Conservation (phyloP, 1,140 invertebrate species). For the Megalonaias nervosa region DNA sequence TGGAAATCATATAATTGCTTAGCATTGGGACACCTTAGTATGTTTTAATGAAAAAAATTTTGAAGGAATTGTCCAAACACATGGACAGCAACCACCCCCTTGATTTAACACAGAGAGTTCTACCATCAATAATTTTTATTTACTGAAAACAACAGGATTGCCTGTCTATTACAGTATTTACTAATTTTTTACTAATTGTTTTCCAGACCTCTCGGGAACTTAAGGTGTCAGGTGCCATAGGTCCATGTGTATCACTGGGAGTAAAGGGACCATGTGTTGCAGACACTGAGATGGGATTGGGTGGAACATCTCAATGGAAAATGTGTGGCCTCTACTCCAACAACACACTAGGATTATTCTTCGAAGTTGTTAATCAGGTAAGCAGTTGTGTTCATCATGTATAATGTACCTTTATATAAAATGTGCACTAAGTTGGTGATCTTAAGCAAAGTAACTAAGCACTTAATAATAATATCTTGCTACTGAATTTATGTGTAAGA, state of each 20-base stretch:
- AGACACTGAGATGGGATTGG: constrained; percentile 95
- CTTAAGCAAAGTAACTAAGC: background rate
- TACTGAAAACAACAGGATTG: background rate
- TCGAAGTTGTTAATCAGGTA: constrained; percentile 95
- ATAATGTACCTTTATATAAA: no score
- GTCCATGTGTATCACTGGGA: constrained; percentile 94
- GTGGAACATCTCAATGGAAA: constrained; percentile 99
- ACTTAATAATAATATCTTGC: no score
- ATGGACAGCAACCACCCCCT: background rate
- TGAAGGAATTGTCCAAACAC: no score
- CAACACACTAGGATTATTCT: constrained; percentile 94
- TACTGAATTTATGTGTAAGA: no score
- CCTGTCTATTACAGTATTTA: background rate
- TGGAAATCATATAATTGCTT: no score
- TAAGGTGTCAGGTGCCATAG: constrained; percentile 93
- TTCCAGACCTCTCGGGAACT: constrained; percentile 77
- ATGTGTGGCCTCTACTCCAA: constrained; percentile 95
- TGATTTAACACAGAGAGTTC: background rate
- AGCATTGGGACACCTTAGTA: no score
- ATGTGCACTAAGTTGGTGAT: background rate
- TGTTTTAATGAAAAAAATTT: no score
- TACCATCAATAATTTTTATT: background rate
- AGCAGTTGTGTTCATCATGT: background rate
- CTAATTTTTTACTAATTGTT: constrained; percentile 24
- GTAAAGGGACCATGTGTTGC: constrained; percentile 91